Conservation (phyloP, 1,140 invertebrate species). For the Anadara kagoshimensis region DNA sequence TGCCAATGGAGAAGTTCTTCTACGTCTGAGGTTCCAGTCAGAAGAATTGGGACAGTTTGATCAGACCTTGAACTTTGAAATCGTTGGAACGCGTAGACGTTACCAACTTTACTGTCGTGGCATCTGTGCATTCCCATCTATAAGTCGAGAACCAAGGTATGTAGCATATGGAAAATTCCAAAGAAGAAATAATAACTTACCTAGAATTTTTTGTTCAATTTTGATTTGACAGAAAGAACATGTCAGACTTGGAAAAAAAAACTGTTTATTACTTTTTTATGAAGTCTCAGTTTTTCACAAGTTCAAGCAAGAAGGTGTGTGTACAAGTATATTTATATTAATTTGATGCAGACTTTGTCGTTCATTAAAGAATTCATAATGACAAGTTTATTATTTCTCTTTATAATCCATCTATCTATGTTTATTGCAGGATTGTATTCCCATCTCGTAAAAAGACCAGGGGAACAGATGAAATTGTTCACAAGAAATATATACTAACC, state of each 20-base stretch:
- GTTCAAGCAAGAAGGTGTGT: too few relatives aligned
- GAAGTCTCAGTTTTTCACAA: not conserved
- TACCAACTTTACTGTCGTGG: constrained; percentile 74
- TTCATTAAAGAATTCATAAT: not conserved
- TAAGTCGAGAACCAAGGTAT: constrained; percentile 73
- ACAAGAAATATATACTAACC: constrained; percentile 72
- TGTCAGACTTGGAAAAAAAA: not conserved
- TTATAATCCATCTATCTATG: constrained; percentile 1
- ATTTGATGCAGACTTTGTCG: not conserved
- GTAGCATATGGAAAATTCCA: not conserved
- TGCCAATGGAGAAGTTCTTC: constrained; percentile 61
- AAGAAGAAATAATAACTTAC: too few relatives aligned
- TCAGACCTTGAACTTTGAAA: constrained; percentile 74
- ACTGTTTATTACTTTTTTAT: not conserved
- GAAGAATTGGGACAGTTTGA: constrained; percentile 74
- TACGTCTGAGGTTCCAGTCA: constrained; percentile 70
- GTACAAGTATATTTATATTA: too few relatives aligned
- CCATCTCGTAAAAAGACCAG: constrained; percentile 68
- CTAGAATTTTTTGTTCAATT: too few relatives aligned
- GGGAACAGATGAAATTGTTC: constrained; percentile 69
- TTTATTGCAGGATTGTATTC: constrained; percentile 69
- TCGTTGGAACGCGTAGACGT: constrained; percentile 69
- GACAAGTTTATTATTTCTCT: not conserved
- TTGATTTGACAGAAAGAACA: not conserved
- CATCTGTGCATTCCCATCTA: constrained; percentile 73